Percentiles rank a stretch among this genome's conserved stretches.
Conservation (phyloP, 2,113 vertebrate genomes). For the Delphinapterus leucas region DNA sequence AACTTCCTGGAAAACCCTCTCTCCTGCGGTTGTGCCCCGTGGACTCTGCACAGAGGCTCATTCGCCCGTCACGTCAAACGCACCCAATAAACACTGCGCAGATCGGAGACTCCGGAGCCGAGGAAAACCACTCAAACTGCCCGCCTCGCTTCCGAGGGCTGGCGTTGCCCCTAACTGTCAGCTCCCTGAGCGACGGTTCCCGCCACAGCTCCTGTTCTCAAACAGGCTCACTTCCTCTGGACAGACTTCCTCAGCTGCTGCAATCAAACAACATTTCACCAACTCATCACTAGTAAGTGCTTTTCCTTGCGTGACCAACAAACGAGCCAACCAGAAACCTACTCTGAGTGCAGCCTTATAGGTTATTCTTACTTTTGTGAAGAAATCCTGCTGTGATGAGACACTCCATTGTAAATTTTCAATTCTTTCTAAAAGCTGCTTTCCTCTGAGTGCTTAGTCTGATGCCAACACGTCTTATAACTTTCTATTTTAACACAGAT, state of each 20-base stretch:
- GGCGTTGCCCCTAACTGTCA: too few species aligned
- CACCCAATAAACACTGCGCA: neutral
- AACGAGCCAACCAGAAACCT: neutral
- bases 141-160: too few species aligned
- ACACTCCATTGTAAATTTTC: neutral
- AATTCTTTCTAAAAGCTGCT: neutral
- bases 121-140: too few species aligned
- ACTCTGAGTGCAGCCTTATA: neutral
- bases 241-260: too few species aligned
- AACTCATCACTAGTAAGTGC: neutral
- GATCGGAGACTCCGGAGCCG: too few species aligned
- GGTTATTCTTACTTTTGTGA: neutral
- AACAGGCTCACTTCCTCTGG: neutral
- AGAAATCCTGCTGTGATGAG: neutral
- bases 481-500: neutral
- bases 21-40: fast-evolving
- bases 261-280: neutral
- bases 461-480: neutral
- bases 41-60: neutral
- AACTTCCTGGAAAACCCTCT: neutral
- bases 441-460: neutral
- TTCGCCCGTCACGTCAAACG: too few species aligned
- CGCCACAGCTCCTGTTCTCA: too few species aligned
- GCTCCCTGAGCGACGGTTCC: too few species aligned
- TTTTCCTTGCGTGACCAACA: neutral